These are phyloP conservation scores for Aphelocoma coerulescens DNA, from an alignment of 2,113 vertebrate genomes.

Conservation along the genomic window DNA sequence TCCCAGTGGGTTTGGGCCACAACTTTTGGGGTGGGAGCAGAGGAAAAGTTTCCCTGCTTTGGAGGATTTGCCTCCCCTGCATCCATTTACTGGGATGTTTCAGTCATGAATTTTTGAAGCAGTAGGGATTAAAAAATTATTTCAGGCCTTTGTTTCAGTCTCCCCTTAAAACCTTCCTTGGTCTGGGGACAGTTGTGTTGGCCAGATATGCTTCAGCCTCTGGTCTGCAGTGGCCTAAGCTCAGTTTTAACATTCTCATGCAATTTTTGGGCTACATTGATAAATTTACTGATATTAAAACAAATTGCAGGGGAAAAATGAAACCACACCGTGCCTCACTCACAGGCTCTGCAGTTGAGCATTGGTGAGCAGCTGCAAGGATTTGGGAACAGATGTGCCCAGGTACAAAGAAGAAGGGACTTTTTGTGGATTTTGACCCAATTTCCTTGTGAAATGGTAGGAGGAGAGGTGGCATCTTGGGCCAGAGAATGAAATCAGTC, in stretches of 20 bases:
- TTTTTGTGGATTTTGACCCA: background rate
- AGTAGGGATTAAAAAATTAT: background rate
- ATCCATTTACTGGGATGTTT: fast-evolving
- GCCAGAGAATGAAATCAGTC: background rate
- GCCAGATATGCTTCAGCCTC: background rate
- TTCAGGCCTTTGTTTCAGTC: background rate
- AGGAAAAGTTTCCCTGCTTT: background rate
- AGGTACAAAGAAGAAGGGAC: background rate
- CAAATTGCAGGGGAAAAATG: background rate
- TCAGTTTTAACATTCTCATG: background rate
- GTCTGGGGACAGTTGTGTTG: background rate
- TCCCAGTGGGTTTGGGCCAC: background rate
- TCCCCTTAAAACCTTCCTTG: background rate
- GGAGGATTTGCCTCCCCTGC: background rate
- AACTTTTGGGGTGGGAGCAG: background rate
- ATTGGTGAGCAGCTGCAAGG: background rate
- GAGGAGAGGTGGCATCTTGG: background rate
- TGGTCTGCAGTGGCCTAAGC: background rate
- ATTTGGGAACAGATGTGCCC: background rate
- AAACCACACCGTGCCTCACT: fast-evolving
- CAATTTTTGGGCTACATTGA: background rate
- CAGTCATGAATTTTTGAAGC: background rate
- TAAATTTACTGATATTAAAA: fast-evolving
- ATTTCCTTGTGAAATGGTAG: background rate
- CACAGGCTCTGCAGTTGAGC: background rate